Conservation (phyloP, 1,140 invertebrate species). For the Saxidomus purpurata region DNA sequence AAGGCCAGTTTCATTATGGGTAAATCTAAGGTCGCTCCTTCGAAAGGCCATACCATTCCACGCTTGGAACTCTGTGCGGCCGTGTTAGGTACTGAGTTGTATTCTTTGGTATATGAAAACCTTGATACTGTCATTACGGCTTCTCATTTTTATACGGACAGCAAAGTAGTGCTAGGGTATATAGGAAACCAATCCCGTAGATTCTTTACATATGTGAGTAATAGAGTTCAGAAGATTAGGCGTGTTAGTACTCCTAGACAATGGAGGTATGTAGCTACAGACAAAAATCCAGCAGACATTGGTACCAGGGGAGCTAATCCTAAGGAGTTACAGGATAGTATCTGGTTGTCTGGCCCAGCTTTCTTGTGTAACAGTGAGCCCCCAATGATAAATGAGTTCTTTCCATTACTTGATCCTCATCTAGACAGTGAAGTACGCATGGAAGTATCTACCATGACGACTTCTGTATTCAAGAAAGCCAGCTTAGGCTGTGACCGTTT, state of each 20-base stretch:
- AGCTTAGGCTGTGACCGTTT: slow-evolving; percentile 28
- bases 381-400: not conserved
- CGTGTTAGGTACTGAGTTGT: slow-evolving; percentile 60
- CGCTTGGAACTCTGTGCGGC: slow-evolving; percentile 69
- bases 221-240: slow-evolving; percentile 46
- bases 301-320: slow-evolving; percentile 18
- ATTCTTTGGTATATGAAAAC: slow-evolving; percentile 8
- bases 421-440: slow-evolving; percentile 29
- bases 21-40: slow-evolving; percentile 40
- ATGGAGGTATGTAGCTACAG: slow-evolving; percentile 49
- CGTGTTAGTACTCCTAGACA: slow-evolving; percentile 21
- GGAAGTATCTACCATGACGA: not conserved
- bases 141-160: slow-evolving; percentile 59
- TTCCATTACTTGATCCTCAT: not conserved
- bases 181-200: slow-evolving; percentile 38
- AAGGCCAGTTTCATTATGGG: slow-evolving; percentile 36
- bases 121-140: not conserved
- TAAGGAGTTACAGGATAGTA: slow-evolving; percentile 15
- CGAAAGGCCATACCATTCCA: slow-evolving; percentile 69
- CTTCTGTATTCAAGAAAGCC: not conserved
- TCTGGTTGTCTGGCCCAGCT: slow-evolving; percentile 11
- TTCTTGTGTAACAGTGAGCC: slow-evolving; percentile 3
- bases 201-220: slow-evolving; percentile 54
- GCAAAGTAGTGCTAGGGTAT: slow-evolving; percentile 62
- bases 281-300: slow-evolving; percentile 49